Evolutionary conservation across 2,113 vertebrate species (phyloP).

Genomic region (Patagioenas fasciata): DNA sequence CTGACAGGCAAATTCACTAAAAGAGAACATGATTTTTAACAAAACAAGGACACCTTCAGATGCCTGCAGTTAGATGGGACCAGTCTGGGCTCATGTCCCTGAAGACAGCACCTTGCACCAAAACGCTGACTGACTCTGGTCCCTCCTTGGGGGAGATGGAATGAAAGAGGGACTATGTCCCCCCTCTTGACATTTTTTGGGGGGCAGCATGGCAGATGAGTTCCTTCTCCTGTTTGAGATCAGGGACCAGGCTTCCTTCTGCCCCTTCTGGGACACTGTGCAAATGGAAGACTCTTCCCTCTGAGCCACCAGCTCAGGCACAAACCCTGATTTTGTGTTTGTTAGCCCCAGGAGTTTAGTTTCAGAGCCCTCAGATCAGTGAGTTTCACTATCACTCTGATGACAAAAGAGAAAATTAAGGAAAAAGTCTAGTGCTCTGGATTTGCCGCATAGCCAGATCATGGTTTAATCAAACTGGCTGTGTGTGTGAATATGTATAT

Average conservation of each 20-base stretch:
- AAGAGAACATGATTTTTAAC: too few relatives aligned
- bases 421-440: not conserved
- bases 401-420: not conserved
- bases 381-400: not conserved
- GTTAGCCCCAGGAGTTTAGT: not conserved
- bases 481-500: not conserved
- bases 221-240: not conserved
- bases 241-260: not conserved
- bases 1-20: too few relatives aligned
- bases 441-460: not conserved
- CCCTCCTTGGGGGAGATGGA: not conserved
- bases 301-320: not conserved
- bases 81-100: fast-evolving
- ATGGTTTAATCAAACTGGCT: not conserved
- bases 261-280: not conserved
- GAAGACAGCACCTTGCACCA: not conserved
- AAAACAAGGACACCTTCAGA: not conserved
- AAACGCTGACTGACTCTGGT: fast-evolving
- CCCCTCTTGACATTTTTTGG: not conserved
- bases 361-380: not conserved
- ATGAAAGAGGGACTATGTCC: fast-evolving
- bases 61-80: not conserved
- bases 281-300: not conserved
- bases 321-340: not conserved
- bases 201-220: not conserved